Conservation (phyloP, 2,113 vertebrate species). For the Myocastor coypus region DNA sequence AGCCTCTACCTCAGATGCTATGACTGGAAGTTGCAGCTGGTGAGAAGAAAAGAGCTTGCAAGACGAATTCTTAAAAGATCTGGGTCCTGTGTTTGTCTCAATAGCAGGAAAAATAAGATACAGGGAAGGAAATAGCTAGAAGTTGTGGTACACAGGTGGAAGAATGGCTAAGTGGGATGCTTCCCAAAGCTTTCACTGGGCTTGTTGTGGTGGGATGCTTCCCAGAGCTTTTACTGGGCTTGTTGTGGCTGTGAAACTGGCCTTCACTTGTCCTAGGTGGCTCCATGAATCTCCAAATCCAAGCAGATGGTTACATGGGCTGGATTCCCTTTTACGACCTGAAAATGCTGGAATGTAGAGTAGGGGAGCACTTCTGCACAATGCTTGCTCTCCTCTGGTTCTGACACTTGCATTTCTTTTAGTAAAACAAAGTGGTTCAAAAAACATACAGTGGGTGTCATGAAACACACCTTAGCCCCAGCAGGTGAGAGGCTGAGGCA, state of each 20-base stretch:
- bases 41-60: constrained; percentile 1
- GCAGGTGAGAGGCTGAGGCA: background rate
- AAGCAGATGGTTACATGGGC: background rate
- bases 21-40: background rate
- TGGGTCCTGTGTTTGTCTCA: background rate
- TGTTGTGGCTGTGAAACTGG: background rate
- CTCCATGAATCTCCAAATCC: background rate
- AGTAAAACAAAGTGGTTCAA: background rate
- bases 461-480: background rate
- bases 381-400: background rate
- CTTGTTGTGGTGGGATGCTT: background rate
- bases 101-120: background rate
- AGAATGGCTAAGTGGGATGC: background rate
- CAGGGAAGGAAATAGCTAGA: background rate
- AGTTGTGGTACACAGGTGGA: background rate
- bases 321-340: background rate
- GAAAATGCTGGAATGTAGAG: background rate
- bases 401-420: constrained; percentile 4
- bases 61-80: constrained; percentile 35
- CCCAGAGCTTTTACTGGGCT: background rate
- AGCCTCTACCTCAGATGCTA: background rate
- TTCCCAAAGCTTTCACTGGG: background rate
- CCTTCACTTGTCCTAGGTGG: background rate
- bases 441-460: background rate
- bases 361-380: background rate